Evolutionary conservation across 1,140 invertebrate genomes (phyloP), one percentile per base, ranked within the genome.

Genomic region (Neuroterus valhalla): DNA sequence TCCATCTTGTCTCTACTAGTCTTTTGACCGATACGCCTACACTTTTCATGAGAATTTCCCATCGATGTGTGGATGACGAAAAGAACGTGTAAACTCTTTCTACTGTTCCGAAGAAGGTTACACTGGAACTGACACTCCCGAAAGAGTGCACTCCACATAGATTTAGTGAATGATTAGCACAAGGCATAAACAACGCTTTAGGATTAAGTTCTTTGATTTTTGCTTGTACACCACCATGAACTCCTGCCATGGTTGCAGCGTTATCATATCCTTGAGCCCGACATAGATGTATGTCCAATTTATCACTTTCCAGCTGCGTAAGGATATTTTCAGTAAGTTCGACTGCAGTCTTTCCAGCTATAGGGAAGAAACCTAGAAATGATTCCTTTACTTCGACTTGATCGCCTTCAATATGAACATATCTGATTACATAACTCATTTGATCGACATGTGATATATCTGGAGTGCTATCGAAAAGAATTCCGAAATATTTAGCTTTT

Each of bases 401-500:
- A 10, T 21, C 48, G 46, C 26, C 52, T 31, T 74, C 62, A 72
- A 80, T 78, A 21, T 69, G 43, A 26, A 74, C 76, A 66, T 75
- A 80, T 31, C 72, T 69, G 71, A 79, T 71, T 42, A 79, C 45
- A 71, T 79, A 68, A 68, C 52, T 68, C 19, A 62, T 77, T 77
- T 79, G 75, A 67, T 79, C 68, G 70, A 70, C 73, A 62, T 80
- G 69, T 66, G 76, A 74, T 68, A 75, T 43, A 69, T 80, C 69
- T 42, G 69, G 72, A 70, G 76, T 78, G 38, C 68, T 71, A 50
- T 78, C 76, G 70, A 81, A 79, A 55, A 80, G 80, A 26, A 82
- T 80, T 23, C 68, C 76, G 76, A 74, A 82, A 72, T 81, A 82
- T 69, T 81, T 81, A 45, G 77, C 74, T 48, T 78, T 46, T 77